Base-by-base conservation (phyloP, 1,140 invertebrate species). In the Ips typographus region DNA sequence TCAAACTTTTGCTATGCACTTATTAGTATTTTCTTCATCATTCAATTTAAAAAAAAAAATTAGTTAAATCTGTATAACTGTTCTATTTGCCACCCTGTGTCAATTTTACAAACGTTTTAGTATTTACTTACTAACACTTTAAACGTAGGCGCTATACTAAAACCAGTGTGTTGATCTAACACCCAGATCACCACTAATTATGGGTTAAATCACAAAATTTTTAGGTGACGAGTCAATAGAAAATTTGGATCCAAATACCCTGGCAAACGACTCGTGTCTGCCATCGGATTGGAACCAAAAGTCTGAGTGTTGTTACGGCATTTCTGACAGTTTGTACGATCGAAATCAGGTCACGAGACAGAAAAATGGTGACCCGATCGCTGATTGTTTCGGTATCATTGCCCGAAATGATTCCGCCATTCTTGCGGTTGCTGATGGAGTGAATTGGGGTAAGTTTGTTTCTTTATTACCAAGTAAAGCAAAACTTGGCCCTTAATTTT, bases 351-450 rank as follows among this genome's bases (percentile, higher is more conserved):
- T 90, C 38, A 93, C 89, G 49, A 86, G 88, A 69, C 82, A 86
- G 58, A 86, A 88, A 63, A 91, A 91, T 83, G 93, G 94, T 3
- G 91, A 93, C 79, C 94, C 94, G 8, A 92, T 96, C 72, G 94
- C 94, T 8, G 94, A 96, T 82, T 91, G 93, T 74, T 96, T 94
- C 84, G 94, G 90, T 1, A 83, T 96, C 51, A 89, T 93, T 71
- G 88, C 91, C 2, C 83, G 93, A 49, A 85, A 86, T 53, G 92
- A 95, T 80, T 92, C 89, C 70, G 89, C 90, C 2, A 87, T 95
- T 68, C 82, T 96, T 75, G 89, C 91, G 42, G 84, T 97, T 55
- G 95, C 94, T 7, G 94, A 96, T 85, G 94, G 95, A 44, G 94
- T 96, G 0, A 96, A 97, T 83, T 96, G 94, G 94, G 94, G 94